A percentile compares a stretch with the other conserved stretches of the same genome.
phyloP scores from a whole-genome alignment of 2,888 invertebrate genomes.

The Caenorhabditis becei region DNA sequence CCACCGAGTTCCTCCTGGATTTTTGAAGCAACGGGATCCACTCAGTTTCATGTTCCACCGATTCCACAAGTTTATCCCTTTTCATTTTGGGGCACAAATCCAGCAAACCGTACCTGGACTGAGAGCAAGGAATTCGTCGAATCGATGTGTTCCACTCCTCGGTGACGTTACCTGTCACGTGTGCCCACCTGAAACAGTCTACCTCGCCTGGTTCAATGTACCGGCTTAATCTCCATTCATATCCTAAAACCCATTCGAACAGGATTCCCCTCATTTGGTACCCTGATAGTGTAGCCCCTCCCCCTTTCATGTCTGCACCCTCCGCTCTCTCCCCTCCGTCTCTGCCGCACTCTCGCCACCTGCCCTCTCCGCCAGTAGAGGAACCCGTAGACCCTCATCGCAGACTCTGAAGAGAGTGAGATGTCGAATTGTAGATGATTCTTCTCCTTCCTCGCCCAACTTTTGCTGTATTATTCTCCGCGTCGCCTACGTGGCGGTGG shows the following conservation, averaged over 20 bases:
- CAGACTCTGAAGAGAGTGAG: constrained; percentile 27
- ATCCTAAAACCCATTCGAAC: neutral
- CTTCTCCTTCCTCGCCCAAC: neutral
- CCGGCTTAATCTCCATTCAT: no score
- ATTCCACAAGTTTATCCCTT: no score
- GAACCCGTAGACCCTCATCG: constrained; percentile 22
- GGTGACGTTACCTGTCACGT: no score
- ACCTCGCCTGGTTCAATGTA: neutral
- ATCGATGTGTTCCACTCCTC: no score
- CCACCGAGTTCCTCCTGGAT: no score
- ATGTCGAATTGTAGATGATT: constrained; percentile 28
- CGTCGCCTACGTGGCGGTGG: neutral
- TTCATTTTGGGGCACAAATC: no score
- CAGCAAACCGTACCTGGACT: no score
- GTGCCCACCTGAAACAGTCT: neutral
- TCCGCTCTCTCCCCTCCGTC: neutral
- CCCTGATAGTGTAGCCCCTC: constrained; percentile 19
- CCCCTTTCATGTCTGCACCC: constrained; percentile 6
- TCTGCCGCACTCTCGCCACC: constrained; percentile 25
- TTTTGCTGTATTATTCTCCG: constrained; percentile 3
- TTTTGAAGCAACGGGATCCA: no score
- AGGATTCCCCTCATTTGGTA: neutral
- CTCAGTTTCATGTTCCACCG: no score
- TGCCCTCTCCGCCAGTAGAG: constrained; percentile 14
- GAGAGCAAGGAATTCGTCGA: no score